phyloP scores from a whole-genome alignment of 2,113 vertebrate species.

The Galeopterus variegatus region DNA sequence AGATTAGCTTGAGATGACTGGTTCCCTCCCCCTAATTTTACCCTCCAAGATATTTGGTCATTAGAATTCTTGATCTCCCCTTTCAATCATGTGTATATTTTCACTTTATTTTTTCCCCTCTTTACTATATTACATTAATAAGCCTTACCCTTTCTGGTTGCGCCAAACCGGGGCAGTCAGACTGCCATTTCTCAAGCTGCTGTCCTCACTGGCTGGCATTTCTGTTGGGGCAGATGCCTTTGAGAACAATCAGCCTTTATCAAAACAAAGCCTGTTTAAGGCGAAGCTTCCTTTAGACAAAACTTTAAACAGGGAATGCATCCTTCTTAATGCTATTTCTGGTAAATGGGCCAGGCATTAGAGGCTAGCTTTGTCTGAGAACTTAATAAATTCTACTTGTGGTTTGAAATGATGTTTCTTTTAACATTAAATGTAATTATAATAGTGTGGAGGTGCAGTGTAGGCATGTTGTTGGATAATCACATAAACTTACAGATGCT shows the following conservation, averaged over 20 bases:
- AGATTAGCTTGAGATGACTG: constrained; percentile 26
- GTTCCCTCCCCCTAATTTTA: constrained; percentile 21
- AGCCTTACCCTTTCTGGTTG: background rate
- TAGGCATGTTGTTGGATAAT: constrained; percentile 60
- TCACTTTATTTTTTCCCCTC: background rate
- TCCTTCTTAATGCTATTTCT: constrained; percentile 51
- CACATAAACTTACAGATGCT: constrained; percentile 51
- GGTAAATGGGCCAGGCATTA: background rate
- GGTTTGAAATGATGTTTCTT: constrained; percentile 61
- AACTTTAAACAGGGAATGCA: background rate
- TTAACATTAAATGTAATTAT: constrained; percentile 65
- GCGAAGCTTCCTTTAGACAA: constrained; percentile 41
- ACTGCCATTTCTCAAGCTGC: constrained; percentile 38
- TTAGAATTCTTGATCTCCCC: background rate
- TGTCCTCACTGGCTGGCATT: background rate
- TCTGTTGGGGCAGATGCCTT: constrained; percentile 34
- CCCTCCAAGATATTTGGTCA: constrained; percentile 25
- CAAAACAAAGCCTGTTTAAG: constrained; percentile 18
- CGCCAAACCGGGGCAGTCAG: background rate
- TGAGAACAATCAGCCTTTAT: constrained; percentile 19
- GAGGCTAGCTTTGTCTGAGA: constrained; percentile 54
- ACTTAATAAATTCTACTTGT: constrained; percentile 67
- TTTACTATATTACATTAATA: background rate
- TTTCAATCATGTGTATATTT: constrained; percentile 24
- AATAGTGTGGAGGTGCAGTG: background rate